Conservation (phyloP, 2,888 invertebrate genomes). For the Sinotaia quadrata region DNA sequence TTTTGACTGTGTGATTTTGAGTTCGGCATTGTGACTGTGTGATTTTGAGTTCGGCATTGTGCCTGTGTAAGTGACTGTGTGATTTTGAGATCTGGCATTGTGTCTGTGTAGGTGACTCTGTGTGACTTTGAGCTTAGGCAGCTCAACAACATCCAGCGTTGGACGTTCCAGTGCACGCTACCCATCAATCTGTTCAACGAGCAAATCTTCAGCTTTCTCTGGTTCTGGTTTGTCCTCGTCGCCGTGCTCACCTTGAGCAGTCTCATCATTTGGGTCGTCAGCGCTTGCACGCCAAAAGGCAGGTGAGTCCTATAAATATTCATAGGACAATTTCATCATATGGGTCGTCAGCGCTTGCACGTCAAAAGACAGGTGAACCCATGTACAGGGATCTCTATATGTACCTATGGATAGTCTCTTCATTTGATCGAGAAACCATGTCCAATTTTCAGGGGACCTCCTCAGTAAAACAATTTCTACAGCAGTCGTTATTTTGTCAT, state of each 20-base stretch:
- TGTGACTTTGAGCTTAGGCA: conserved; percentile 43
- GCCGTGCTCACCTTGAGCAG: conserved; percentile 50
- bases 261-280: conserved; percentile 54
- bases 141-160: conserved; percentile 32
- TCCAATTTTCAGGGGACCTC: too few relatives aligned
- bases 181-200: conserved; percentile 67
- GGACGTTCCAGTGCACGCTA: conserved; percentile 49
- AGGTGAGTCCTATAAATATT: too few relatives aligned
- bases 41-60: too few relatives aligned
- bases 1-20: too few relatives aligned
- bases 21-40: too few relatives aligned
- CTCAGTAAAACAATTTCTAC: too few relatives aligned
- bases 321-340: conserved; percentile 50
- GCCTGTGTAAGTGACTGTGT: too few relatives aligned
- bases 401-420: conserved; percentile 11
- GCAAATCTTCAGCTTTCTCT: conserved; percentile 63
- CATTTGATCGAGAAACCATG: too few relatives aligned
- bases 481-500: too few relatives aligned
- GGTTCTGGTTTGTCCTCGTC: conserved; percentile 64
- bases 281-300: not conserved
- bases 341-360: conserved; percentile 45
- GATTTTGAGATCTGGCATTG: too few relatives aligned
- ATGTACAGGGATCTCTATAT: not conserved
- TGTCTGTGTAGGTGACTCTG: conserved; percentile 37
- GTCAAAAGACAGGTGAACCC: not conserved